Evolutionary conservation across 2,888 invertebrate species (phyloP), one percentile per base, ranked within the genome.

Genomic region (Eupithecia abbreviata): DNA sequence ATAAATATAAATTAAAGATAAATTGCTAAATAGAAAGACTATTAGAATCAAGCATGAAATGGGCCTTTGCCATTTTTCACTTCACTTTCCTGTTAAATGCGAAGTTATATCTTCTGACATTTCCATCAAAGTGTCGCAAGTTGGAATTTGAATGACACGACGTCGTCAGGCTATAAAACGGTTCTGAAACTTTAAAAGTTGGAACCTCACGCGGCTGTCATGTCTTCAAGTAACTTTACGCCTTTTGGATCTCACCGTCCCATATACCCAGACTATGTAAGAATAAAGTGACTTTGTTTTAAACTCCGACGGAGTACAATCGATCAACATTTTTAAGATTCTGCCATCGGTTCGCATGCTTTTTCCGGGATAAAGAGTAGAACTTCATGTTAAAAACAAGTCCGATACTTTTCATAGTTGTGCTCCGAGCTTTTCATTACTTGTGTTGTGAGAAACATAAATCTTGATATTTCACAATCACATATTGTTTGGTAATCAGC

Each of bases 61-160:
- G 30, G 30, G 30, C 30, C 30, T 30, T 30, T 30, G 30, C 41
- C 66, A 41, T 41, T 66, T 42, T 65, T 42, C 15, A 66, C 15
- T 66, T 66, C 6, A 6, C 47, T 15, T 41, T 65, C 66, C 41
- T n/a, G 55, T 18, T 18, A 41, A 55, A 69, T 51, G 42, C 12
- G 15, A 65, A 42, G 18, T n/a, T 42, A 66, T 7, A 15, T 66
- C 66, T 66, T 66, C 66, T 42, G 69, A 69, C 69, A 69, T 47
- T 47, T 69, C 69, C 47, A 62, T 74, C 74, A 70, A 75, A 67
- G 49, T 43, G n/a, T 69, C n/a, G 43, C 15, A 71, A 62, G 78
- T 55, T 66, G 73, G 79, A 79, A 79, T 79, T 78, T 81, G 80
- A 82, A 81, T 80, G 77, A 73, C 75, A 77, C 4, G 72, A 74